Base-by-base conservation (phyloP, 2,888 invertebrate genomes). In the Lasioglossum pauxillum region DNA sequence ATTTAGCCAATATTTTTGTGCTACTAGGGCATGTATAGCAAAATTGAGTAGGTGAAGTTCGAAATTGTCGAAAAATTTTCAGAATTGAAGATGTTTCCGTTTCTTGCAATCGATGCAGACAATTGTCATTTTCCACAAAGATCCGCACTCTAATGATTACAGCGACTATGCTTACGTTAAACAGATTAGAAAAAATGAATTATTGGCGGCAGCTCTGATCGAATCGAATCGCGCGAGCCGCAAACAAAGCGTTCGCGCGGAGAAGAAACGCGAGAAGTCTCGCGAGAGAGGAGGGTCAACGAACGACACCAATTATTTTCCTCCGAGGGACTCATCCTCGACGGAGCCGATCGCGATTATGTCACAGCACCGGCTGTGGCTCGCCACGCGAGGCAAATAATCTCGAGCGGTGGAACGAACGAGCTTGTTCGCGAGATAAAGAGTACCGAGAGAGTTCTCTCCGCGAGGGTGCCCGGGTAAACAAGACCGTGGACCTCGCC, bases 321-420 rank as follows among this genome's bases (percentile, higher is more conserved):
- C 35, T 75, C 53, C 35, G 67, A 46, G 67, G 46, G 67, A 67
- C 35, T 77, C 77, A 31, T 35, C 77, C 46, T 35, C 80, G 86
- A 46, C 76, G 44, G 31, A 41, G 64, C 14, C 64, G 64, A 64
- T 46, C 64, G 76, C 83, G 38, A 69, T 80, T 80, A 80, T 80
- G 80, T 80, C 80, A 80, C 46, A 64, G 31, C 64, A 64, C 23
- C 75, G 64, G 44, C 44, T 27, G 35, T 27, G 35, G 41, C 41
- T 35, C 46, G 44, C 44, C 64, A 46, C 64, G 76, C 44, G 76
- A 64, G 44, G 46, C 44, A 38, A 74, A 77, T 35, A 35, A 64
- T 67, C 41, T 53, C 23, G 5, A 16, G 53, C 38, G 19, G 31
- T 31, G 53, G 53, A n/a, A 53, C n/a, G 38, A 57, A 35, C 38